These are phyloP conservation scores for Parus major DNA, from an alignment of 2,113 vertebrate genomes.

Conservation along the genomic window DNA sequence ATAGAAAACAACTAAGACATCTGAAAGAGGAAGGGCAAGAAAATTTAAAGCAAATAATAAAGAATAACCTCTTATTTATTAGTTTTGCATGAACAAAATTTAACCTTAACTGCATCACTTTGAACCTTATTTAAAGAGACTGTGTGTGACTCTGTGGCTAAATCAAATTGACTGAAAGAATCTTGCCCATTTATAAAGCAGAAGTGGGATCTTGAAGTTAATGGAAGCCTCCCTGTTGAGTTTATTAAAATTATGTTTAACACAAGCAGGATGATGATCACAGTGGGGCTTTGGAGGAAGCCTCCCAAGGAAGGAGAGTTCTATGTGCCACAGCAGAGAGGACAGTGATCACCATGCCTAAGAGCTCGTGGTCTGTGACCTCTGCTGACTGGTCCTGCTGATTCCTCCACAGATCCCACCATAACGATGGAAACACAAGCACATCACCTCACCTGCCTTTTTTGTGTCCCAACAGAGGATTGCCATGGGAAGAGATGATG, in stretches of 20 bases:
- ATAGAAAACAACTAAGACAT: background rate
- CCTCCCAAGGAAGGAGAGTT: background rate
- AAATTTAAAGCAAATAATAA: background rate
- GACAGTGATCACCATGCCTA: background rate
- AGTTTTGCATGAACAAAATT: background rate
- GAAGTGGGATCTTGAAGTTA: background rate
- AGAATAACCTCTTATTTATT: background rate
- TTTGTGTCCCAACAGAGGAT: background rate
- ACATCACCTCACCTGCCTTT: too few species aligned
- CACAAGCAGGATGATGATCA: background rate
- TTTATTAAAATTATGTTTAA: background rate
- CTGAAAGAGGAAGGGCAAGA: background rate
- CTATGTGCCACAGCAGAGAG: rapidly evolving
- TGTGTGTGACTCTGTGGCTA: too few species aligned
- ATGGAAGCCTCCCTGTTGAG: background rate
- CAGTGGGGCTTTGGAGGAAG: background rate
- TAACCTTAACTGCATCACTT: background rate
- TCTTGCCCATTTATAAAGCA: background rate
- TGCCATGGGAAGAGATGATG: background rate
- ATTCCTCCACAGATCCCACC: background rate
- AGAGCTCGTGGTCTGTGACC: background rate
- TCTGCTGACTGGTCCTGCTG: rapidly evolving
- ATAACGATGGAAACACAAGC: rapidly evolving
- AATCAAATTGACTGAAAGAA: background rate
- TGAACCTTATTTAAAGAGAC: background rate